These are phyloP conservation scores for Platygyra sinensis DNA, from an alignment of 64 coral and sea anemone species.

Conservation along the genomic window DNA sequence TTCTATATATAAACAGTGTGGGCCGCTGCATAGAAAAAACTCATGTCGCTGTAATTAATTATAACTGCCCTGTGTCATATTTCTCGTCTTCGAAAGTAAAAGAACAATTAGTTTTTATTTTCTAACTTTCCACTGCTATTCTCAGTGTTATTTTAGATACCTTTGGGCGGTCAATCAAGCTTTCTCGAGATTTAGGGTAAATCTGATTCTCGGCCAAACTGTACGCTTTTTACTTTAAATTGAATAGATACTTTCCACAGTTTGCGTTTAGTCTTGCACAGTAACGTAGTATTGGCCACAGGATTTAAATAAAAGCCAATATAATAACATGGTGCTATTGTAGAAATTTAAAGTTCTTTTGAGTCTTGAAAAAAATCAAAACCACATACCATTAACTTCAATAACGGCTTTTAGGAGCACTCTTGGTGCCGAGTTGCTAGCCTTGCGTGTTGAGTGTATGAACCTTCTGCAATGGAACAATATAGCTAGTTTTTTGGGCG, in stretches of 20 bases:
- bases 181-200: too few species aligned
- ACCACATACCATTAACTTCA: neutral
- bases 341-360: neutral
- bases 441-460: neutral
- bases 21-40: too few species aligned
- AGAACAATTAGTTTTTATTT: too few species aligned
- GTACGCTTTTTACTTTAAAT: neutral
- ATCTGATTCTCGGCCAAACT: neutral
- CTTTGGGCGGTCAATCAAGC: too few species aligned
- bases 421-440: neutral
- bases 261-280: neutral
- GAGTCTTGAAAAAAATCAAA: neutral
- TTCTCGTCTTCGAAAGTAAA: too few species aligned
- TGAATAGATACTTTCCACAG: neutral
- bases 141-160: too few species aligned
- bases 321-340: neutral
- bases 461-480: neutral
- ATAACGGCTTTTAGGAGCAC: neutral
- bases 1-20: too few species aligned
- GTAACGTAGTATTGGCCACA: neutral
- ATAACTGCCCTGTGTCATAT: too few species aligned
- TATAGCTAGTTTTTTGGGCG: neutral
- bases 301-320: neutral
- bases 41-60: too few species aligned
- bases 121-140: too few species aligned